Evolutionary conservation across 2,888 invertebrate species (phyloP).

Genomic region (Ethmia dodecea): DNA sequence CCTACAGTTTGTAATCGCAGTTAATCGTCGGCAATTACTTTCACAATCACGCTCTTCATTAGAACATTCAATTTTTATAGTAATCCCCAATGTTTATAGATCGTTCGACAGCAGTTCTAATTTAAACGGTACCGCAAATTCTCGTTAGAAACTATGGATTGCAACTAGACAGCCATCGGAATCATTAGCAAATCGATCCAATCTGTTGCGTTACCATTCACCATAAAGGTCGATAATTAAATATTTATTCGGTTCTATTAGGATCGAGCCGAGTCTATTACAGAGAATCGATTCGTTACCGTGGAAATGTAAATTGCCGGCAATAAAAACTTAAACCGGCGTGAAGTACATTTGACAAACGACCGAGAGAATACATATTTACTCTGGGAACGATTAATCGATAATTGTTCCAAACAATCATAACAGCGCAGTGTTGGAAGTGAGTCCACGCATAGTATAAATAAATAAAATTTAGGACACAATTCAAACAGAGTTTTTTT

Average conservation of each 20-base stretch:
- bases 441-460: neutral
- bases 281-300: slow-evolving; percentile 59
- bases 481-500: neutral
- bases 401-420: slow-evolving; percentile 58
- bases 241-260: slow-evolving; percentile 72
- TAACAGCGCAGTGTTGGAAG: slow-evolving; percentile 5
- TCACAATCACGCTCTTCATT: slow-evolving; percentile 25
- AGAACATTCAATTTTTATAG: slow-evolving; percentile 4
- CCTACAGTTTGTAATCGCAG: neutral
- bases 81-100: slow-evolving; percentile 1
- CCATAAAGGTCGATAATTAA: slow-evolving; percentile 68
- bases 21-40: slow-evolving; percentile 28
- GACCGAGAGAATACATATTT: slow-evolving; percentile 56
- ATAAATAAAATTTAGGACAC: neutral
- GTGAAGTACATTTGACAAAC: slow-evolving; percentile 64
- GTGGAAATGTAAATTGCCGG: slow-evolving; percentile 37
- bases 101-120: slow-evolving; percentile 18
- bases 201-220: slow-evolving; percentile 66
- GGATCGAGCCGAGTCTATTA: slow-evolving; percentile 55
- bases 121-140: slow-evolving; percentile 28
- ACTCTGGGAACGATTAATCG: slow-evolving; percentile 44
- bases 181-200: slow-evolving; percentile 54
- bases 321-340: slow-evolving; percentile 47
- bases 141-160: slow-evolving; percentile 13
- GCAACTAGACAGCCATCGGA: slow-evolving; percentile 25